phyloP scores from a whole-genome alignment of 2,113 vertebrate species.

The Oreocharis arfaki region DNA sequence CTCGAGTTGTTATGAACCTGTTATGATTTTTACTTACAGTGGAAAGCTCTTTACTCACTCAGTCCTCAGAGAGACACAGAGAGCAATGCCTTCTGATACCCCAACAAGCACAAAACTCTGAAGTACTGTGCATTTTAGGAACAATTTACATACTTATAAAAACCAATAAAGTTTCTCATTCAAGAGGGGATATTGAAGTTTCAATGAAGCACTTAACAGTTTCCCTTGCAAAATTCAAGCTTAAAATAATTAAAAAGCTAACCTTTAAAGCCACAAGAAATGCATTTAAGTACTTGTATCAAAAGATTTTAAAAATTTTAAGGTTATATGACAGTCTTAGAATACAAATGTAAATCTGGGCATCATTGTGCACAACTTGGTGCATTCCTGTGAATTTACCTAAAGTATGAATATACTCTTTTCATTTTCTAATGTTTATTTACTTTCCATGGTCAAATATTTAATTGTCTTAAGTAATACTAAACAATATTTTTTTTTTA shows the following conservation, averaged over 20 bases:
- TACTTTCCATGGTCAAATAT: background rate
- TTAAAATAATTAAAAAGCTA: background rate
- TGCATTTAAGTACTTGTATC: background rate
- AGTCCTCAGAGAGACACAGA: background rate
- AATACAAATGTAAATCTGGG: background rate
- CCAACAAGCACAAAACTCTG: background rate
- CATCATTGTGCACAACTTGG: background rate
- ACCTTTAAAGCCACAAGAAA: background rate
- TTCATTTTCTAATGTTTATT: background rate
- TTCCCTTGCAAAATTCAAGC: background rate
- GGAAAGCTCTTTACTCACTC: background rate
- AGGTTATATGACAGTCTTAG: background rate
- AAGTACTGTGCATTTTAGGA: background rate
- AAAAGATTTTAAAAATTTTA: accelerated
- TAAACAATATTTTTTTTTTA: background rate
- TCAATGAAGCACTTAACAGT: background rate
- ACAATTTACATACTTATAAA: background rate
- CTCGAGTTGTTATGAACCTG: background rate
- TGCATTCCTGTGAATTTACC: background rate
- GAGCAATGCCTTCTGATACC: accelerated
- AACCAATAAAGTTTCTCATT: background rate
- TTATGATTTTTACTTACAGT: background rate
- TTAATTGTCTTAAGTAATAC: background rate
- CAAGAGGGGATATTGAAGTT: background rate
- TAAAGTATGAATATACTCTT: accelerated